Evolutionary conservation across 2,113 vertebrate species (phyloP).

Genomic region (Cyprinodon tularosa): DNA sequence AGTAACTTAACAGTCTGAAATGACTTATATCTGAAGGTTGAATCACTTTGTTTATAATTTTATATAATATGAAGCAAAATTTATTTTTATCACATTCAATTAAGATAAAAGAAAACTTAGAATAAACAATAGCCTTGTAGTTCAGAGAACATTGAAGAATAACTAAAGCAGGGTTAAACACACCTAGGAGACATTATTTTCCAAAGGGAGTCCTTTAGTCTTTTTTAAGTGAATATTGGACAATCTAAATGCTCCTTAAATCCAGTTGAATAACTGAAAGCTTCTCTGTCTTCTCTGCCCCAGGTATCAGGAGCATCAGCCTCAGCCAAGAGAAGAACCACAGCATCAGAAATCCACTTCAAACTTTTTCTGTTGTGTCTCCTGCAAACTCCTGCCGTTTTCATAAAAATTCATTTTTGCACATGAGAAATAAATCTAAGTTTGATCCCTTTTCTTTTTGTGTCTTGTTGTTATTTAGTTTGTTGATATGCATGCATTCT

Average conservation of each 20-base stretch:
- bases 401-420: neutral
- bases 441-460: neutral
- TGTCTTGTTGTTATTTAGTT: neutral
- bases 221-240: neutral
- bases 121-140: neutral
- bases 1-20: neutral
- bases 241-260: neutral
- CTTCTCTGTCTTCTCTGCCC: neutral
- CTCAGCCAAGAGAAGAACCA: neutral
- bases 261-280: neutral
- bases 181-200: neutral
- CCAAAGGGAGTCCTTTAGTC: neutral
- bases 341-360: neutral
- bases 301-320: neutral
- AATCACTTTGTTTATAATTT: neutral
- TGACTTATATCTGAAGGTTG: neutral
- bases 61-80: neutral
- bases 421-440: neutral
- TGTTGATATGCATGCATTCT: neutral
- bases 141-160: too few species aligned
- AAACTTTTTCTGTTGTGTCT: neutral
- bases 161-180: neutral
- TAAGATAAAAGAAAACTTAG: neutral
- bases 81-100: too few species aligned
- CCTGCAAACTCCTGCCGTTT: too few species aligned